These are phyloP conservation scores for Drosophila biarmipes DNA, from an alignment of 1,140 invertebrate species.

Conservation along the genomic window DNA sequence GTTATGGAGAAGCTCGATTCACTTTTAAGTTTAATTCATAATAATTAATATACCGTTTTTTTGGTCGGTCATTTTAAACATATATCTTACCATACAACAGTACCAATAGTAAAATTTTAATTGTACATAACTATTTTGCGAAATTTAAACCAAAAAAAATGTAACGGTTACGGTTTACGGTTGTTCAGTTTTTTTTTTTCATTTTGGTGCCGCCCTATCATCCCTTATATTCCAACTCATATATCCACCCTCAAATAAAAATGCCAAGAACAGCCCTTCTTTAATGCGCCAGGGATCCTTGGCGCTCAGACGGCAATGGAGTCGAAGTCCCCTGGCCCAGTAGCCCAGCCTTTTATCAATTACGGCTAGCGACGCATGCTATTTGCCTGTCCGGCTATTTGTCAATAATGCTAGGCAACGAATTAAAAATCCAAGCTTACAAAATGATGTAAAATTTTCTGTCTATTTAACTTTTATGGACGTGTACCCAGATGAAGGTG, in stretches of 20 bases:
- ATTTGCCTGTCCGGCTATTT: slow-evolving; percentile 39
- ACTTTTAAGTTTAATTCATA: too few species aligned
- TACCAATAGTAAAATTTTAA: too few species aligned
- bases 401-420: slow-evolving; percentile 65
- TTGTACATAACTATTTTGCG: too few species aligned
- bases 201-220: neutral
- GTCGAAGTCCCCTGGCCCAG: slow-evolving; percentile 1
- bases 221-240: neutral
- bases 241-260: neutral
- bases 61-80: too few species aligned
- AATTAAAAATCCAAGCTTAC: slow-evolving; percentile 74
- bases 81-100: too few species aligned
- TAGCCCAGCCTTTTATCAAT: slow-evolving; percentile 21
- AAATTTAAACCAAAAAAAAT: too few species aligned
- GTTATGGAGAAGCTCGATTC: too few species aligned
- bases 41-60: too few species aligned
- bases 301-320: neutral
- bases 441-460: slow-evolving; percentile 80
- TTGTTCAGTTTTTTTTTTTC: slow-evolving; percentile 30
- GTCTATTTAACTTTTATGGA: slow-evolving; percentile 45
- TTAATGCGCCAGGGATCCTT: neutral
- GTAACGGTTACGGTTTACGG: too few species aligned
- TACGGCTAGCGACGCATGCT: slow-evolving; percentile 33
- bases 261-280: neutral
- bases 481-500: slow-evolving; percentile 12